Base-by-base conservation (phyloP, 2,888 invertebrate genomes). In the Gryllus longicercus region DNA sequence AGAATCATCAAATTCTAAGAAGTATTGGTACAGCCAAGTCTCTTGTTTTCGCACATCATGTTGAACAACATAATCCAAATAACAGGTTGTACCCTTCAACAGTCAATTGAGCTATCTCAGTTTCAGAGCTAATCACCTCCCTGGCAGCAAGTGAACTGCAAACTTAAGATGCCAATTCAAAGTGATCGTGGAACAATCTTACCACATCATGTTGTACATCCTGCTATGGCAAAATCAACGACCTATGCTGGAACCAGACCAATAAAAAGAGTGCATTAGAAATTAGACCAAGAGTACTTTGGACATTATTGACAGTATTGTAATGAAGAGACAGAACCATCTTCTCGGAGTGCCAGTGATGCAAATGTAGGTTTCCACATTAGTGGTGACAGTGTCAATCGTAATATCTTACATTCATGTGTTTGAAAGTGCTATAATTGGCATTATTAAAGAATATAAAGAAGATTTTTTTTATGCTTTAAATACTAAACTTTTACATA, bases 151-250 rank as follows among this genome's bases (percentile, higher is more conserved):
- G 63, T 63, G 63, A 63, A 63, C 63, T 63, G 63, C 63, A 18
- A 63, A 14, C 63, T 38, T 38, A 63, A 63, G 63, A 63, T 63
- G 63, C 63, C 14, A 14, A 63, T 18, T 63, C n/a, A 63, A 14
- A 63, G 63, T 63, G 63, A 18, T 14, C 14, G 63, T 63, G 63
- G 14, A 14, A 14, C 63, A 63, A 63, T 63, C 63, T 63, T 63
- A 63, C 63, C 63, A 63, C 38, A 38, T 38, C 38, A 63, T 63
- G 63, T 63, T 63, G 63, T 18, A 63, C 63, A 63, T 63, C 16
- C 63, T 63, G 63, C n/a, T 63, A 63, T 63, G 63, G 63, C 63
- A 63, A 63, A 63, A 18, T 63, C 63, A 63, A 63, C 63, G n/a
- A 63, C 63, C 63, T 11, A 38, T 10, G 63, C 63, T 63, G 63